Evolutionary conservation across 23 tunicate species (phyloP), one percentile per base, ranked within the genome.

Genomic region (Ascidia mentula): DNA sequence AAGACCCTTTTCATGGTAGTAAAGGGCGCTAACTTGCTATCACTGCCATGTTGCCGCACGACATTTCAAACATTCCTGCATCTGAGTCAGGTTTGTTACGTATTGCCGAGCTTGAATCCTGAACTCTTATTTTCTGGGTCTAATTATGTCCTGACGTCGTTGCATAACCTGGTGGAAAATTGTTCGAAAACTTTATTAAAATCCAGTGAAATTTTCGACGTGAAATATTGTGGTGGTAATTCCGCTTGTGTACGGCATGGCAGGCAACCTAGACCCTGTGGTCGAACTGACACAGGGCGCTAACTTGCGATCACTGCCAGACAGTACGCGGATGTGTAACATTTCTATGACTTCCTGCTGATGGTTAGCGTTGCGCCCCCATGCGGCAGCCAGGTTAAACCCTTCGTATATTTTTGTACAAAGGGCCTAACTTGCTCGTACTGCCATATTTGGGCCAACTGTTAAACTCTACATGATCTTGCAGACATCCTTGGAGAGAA

Each of bases 361-460:
- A 85, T 53, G 36, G 90, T 59, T 74, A 59, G 69, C 34, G 88
- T 65, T 39, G 37, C 37, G 45, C 79, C 79, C 34, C 72, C 45
- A 77, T 91, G 84, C 45, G 90, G 90, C 97, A 91, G 97, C 78
- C 97, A 84, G 97, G 90, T 36, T 78, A 86, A 81, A 82, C 97
- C 97, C 97, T 91, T 91, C 82, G 32, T 20, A 36, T 46, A n/a
- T 26, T 12, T 59, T 18, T 37, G n/a, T 26, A 28, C 18, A 91
- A 91, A 91, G 97, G 97, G 97, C 97, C 97, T 91, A 91, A 91
- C 97, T 91, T 91, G 97, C 97, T 39, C 87, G 74, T 91, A 91
- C 97, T 91, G 97, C 97, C 97, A 85, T 32, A 81, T 37, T 59
- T 61, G 38, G 74, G 77, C 69, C 39, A 78, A 79, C 84, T 77